Base-by-base conservation (phyloP, 1,140 invertebrate genomes). In the Hyles vespertilio region DNA sequence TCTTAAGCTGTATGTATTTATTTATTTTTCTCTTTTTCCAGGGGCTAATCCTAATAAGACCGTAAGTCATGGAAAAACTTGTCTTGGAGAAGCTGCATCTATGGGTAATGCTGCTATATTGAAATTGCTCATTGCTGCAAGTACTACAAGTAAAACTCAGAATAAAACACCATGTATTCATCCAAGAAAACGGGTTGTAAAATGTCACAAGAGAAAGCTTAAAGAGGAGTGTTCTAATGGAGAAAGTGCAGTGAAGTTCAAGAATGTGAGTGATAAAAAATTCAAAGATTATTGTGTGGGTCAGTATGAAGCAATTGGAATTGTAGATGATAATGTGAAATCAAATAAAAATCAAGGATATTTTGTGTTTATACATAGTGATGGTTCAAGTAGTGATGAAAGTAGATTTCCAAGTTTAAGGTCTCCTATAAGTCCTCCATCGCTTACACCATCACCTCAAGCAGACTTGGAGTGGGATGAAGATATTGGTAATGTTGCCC, bases 381-480 rank as follows among this genome's bases (percentile, higher is more conserved):
- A 86, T 50, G 83, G 74, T 12, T 82, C 81, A 11, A 84, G 78
- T 62, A 85, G 79, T 74, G 82, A 89, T 76, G 84, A 86, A 55
- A 81, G 78, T 62, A 81, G 69, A 61, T 61, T 81, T 7, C 55
- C 69, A 34, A 69, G 48, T 58, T 55, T 78, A 36, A 81, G 65
- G 51, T 76, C 76, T 34, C 77, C 77, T 1, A 45, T 69, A n/a
- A 84, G 76, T 56, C 69, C 82, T 58, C 50, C 67, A 6, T 74
- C 79, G 5, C 48, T 78, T 12, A 74, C 74, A 34, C 70, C 77
- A 32, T 78, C 81, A 44, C 77, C 80, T 32, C 79, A 76, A 56
- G 75, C 70, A 60, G 86, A 89, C 50, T 65, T 89, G 51, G 86
- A 89, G 60, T 89, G 86, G 84, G 86, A 89, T 77, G 86, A 89